These are phyloP conservation scores for Chaunax sp. DNA, from an alignment of 2,797 vertebrate species.

Conservation along the genomic window DNA sequence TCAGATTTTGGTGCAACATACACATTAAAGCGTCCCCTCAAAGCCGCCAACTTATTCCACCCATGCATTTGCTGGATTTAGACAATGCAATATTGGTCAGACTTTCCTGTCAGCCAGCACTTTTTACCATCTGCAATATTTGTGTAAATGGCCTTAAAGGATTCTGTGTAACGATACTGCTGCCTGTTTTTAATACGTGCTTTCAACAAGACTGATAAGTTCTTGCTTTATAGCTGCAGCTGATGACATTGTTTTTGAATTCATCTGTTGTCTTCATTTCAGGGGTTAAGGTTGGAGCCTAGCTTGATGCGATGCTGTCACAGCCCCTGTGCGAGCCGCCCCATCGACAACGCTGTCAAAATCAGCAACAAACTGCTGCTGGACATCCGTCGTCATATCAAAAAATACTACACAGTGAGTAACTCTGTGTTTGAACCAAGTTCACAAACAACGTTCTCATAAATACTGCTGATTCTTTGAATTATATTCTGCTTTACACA, in stretches of 20 bases:
- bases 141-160: too few species aligned
- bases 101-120: too few species aligned
- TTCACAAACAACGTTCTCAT: conserved; percentile 4
- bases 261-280: conserved; percentile 29
- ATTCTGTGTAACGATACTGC: too few species aligned
- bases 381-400: conserved; percentile 91
- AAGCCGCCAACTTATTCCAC: too few species aligned
- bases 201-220: neutral
- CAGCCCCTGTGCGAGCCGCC: conserved; percentile 83
- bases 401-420: conserved; percentile 85
- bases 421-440: conserved; percentile 13
- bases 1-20: too few species aligned
- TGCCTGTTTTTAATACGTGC: too few species aligned
- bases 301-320: conserved; percentile 92
- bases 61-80: too few species aligned
- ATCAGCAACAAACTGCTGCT: conserved; percentile 92
- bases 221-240: neutral
- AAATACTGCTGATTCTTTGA: conserved; percentile 3
- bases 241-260: neutral
- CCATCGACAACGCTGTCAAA: conserved; percentile 78
- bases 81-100: too few species aligned
- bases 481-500: conserved; percentile 9
- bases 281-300: conserved; percentile 89
- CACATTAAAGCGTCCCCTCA: too few species aligned
- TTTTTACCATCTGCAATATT: too few species aligned